Conservation (phyloP, 2,113 vertebrate species). For the Pteronura brasiliensis region DNA sequence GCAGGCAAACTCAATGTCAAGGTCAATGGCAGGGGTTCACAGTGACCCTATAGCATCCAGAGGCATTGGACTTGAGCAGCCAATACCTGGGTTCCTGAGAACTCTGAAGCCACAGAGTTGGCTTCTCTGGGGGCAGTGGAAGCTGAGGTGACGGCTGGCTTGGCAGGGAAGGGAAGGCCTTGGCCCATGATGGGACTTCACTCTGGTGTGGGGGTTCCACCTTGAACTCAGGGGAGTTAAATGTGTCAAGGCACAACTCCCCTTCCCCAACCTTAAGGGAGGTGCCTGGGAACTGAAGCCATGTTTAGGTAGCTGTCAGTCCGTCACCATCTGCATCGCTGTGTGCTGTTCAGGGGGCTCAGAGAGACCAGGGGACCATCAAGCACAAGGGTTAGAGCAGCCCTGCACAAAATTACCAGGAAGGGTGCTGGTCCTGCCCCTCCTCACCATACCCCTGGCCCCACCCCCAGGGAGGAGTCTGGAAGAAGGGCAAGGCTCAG, state of each 20-base stretch:
- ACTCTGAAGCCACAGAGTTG: too few species aligned
- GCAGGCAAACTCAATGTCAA: not conserved
- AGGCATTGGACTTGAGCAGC: not conserved
- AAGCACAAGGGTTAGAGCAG: fast-evolving
- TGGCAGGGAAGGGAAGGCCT: not conserved
- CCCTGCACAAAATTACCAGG: not conserved
- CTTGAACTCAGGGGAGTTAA: not conserved
- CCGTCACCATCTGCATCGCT: not conserved
- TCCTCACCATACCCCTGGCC: too few species aligned
- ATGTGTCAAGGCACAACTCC: not conserved
- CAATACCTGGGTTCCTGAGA: not conserved
- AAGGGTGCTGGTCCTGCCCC: not conserved
- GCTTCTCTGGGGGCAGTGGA: not conserved
- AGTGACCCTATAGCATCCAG: not conserved
- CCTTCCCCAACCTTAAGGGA: not conserved
- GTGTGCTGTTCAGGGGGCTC: not conserved
- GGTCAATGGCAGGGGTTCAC: not conserved
- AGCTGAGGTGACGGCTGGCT: not conserved
- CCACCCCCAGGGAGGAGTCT: not conserved
- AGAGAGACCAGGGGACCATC: not conserved
- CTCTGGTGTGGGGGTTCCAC: too few species aligned
- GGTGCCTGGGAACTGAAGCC: not conserved
- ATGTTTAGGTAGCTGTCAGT: not conserved
- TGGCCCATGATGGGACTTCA: not conserved
- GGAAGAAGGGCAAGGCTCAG: not conserved